These are phyloP conservation scores for Bimastos eiseni DNA, from an alignment of 2,888 invertebrate species.

Conservation along the genomic window DNA sequence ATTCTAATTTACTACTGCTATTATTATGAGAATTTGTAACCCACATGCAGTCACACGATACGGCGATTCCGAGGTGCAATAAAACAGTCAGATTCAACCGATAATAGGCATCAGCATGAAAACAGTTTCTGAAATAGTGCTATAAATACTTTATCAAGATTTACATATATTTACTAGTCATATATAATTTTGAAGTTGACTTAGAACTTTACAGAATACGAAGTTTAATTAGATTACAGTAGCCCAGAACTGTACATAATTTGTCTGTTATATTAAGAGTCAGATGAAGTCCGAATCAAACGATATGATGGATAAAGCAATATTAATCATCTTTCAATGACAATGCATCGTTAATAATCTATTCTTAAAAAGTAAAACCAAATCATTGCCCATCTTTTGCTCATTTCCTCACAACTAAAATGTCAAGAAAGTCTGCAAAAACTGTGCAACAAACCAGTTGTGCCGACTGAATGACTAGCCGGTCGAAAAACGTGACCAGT, in stretches of 20 bases:
- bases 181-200: neutral
- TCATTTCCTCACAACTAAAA: neutral
- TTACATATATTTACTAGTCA: neutral
- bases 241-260: neutral
- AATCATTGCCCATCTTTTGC: neutral
- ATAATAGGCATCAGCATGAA: neutral
- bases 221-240: neutral
- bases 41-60: too few species aligned
- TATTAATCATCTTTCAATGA: neutral
- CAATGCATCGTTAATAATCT: neutral
- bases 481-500: conserved; percentile 47
- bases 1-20: neutral
- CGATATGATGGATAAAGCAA: neutral
- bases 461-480: neutral
- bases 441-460: conserved; percentile 2
- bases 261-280: neutral
- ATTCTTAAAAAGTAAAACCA: neutral
- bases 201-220: neutral
- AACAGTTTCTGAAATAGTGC: neutral
- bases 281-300: neutral
- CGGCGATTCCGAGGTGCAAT: too few species aligned
- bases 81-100: neutral
- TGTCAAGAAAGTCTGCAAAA: neutral
- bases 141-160: neutral
- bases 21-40: too few species aligned